Evolutionary conservation across 2,113 vertebrate genomes (phyloP), one percentile per base, ranked within the genome.

Genomic region (Thunnus thynnus): DNA sequence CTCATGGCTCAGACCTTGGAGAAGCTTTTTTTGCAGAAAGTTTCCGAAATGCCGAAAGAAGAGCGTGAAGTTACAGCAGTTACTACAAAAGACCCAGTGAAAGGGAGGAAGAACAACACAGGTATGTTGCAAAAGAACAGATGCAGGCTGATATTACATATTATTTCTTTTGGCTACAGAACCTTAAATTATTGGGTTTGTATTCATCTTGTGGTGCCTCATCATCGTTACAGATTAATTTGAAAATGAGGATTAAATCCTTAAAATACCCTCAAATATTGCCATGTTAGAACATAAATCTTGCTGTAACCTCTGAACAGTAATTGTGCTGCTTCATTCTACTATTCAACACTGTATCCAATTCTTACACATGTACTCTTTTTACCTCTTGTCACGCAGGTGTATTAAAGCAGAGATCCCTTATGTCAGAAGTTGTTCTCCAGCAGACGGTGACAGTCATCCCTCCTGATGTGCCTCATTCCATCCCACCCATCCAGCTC

Each of bases 1-100:
- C 88, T 97, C 65, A 99, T 99, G 98, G 98, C 97, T 1, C 95
- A 97, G 94, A 93, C 93, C 20, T 91, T 99, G 71, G 97, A 99
- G 93, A 97, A 97, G 82, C 62, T 96, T 8, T 99, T 98, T 85
- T 84, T 94, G 77, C 93, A 97, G 89, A 98, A 97, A 90, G 74
- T 98, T 80, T 88, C 95, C 22, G 88, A 97, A 65, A 98, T 99
- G 97, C 97, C 97, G 1, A 81, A 95, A 74, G 96, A 97, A 62
- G 97, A 98, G 71, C 89, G 57, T 88, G 80, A 93, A 67, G 48
- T 96, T 20, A 76, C 85, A 84, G 20, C 88, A 56, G 70, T 82
- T 25, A 85, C 86, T n/a, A 89, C 89, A 41, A 95, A 96, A 88
- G 94, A 92, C 58, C 93, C 92, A 69, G 89, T 80, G 41, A 97